Percentiles rank a stretch among this genome's conserved stretches.
phyloP scores from a whole-genome alignment of 2,797 vertebrate species.

The Novumbra hubbsi region DNA sequence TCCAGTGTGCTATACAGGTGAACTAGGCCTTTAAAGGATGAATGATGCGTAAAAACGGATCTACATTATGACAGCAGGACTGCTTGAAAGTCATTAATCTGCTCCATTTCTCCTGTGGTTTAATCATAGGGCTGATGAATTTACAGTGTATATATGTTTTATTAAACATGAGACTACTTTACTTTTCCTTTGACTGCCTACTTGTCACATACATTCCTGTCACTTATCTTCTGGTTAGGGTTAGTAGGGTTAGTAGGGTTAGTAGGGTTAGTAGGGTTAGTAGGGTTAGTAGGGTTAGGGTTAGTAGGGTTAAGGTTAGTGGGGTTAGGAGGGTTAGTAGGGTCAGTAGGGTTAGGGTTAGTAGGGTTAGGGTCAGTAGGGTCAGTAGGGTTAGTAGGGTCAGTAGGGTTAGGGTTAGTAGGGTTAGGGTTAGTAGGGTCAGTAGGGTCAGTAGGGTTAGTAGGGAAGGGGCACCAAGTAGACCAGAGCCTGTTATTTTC shows the following conservation, averaged over 20 bases:
- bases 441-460: no score
- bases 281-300: neutral
- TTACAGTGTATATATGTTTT: neutral
- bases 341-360: neutral
- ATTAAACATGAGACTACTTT: neutral
- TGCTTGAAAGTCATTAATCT: neutral
- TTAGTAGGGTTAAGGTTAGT: no score
- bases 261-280: neutral
- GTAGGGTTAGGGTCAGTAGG: neutral
- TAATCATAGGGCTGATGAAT: neutral
- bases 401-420: no score
- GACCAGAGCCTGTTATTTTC: no score
- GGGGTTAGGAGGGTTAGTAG: neutral
- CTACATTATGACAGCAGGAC: neutral
- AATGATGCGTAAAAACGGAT: neutral
- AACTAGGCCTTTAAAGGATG: neutral
- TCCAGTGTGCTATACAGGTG: neutral
- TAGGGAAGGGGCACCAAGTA: no score
- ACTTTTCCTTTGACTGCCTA: neutral
- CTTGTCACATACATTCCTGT: neutral
- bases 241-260: neutral
- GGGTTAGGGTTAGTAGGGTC: neutral
- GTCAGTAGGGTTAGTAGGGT: neutral
- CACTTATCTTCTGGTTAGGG: neutral
- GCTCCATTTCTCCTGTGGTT: neutral